These are phyloP conservation scores for Panthera tigris DNA, from an alignment of 2,113 vertebrate species.

Conservation along the genomic window DNA sequence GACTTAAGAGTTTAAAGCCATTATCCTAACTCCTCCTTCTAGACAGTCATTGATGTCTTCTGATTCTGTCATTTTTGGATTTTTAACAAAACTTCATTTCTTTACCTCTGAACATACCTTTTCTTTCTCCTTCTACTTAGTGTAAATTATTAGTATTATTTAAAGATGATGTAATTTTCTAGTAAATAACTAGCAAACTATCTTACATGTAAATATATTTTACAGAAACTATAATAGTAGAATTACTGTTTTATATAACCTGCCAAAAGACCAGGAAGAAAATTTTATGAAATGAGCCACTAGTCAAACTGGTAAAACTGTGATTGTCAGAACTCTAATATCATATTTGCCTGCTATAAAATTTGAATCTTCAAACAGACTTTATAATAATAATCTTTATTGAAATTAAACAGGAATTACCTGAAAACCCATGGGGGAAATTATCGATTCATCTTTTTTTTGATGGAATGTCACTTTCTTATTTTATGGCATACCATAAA, in stretches of 20 bases:
- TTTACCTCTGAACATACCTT: not conserved
- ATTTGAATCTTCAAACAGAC: constrained; percentile 13
- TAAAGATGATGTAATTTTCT: not conserved
- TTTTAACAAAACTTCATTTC: constrained; percentile 1
- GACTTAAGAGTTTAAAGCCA: not conserved
- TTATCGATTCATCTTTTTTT: constrained; percentile 88
- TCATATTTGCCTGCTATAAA: constrained; percentile 26
- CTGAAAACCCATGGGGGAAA: constrained; percentile 82
- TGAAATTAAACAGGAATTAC: constrained; percentile 85
- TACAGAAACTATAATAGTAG: not conserved
- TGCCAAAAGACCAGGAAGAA: not conserved
- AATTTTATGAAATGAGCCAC: not conserved
- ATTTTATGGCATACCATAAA: constrained; percentile 89
- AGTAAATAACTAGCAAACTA: not conserved
- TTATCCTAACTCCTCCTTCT: not conserved
- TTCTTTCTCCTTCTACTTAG: constrained; percentile 9
- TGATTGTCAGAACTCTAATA: not conserved
- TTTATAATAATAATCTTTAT: constrained; percentile 59
- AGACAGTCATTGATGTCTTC: not conserved
- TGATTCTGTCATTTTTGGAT: not conserved
- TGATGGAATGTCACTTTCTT: constrained; percentile 88
- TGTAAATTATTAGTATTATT: constrained; percentile 29
- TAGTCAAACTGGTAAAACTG: not conserved
- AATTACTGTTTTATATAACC: not conserved
- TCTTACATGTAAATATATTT: not conserved